Conservation (phyloP, 2,888 invertebrate species). For the Caenorhabditis sp. region DNA sequence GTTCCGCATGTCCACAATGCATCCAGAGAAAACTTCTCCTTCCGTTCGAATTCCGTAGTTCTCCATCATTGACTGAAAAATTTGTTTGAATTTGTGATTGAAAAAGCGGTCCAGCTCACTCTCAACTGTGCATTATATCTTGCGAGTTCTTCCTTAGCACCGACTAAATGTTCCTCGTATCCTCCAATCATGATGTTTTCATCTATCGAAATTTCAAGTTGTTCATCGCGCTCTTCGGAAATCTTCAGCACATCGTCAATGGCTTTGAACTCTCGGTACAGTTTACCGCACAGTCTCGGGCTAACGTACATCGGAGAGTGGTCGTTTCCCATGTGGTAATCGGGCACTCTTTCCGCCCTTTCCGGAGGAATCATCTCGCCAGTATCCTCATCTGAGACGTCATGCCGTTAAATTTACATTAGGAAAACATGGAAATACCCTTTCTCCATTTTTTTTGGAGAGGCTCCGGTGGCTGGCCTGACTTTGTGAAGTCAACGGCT, state of each 20-base stretch:
- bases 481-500: conserved; percentile 77
- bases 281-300: conserved; percentile 66
- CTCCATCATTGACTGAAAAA: conserved; percentile 68
- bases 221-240: conserved; percentile 66
- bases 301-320: conserved; percentile 60
- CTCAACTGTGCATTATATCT: conserved; percentile 61
- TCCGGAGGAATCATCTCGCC: conserved; percentile 62
- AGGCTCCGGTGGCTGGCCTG: conserved; percentile 58
- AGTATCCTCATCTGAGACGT: conserved; percentile 30
- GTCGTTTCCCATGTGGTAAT: conserved; percentile 61
- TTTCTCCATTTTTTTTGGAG: conserved; percentile 55
- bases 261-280: conserved; percentile 74
- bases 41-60: conserved; percentile 76
- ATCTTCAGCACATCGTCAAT: conserved; percentile 70
- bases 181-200: conserved; percentile 40
- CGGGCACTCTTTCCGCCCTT: conserved; percentile 58
- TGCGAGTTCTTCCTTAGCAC: conserved; percentile 49
- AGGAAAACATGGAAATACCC: not conserved
- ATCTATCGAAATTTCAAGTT: conserved; percentile 54
- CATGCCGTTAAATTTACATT: not conserved
- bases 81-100: not conserved
- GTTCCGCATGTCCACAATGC: conserved; percentile 72
- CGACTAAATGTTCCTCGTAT: conserved; percentile 36
- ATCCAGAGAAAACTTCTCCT: conserved; percentile 76
- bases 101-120: conserved; percentile 16